phyloP scores from a whole-genome alignment of 1,140 invertebrate genomes.

The Drosophila nigrodunni region DNA sequence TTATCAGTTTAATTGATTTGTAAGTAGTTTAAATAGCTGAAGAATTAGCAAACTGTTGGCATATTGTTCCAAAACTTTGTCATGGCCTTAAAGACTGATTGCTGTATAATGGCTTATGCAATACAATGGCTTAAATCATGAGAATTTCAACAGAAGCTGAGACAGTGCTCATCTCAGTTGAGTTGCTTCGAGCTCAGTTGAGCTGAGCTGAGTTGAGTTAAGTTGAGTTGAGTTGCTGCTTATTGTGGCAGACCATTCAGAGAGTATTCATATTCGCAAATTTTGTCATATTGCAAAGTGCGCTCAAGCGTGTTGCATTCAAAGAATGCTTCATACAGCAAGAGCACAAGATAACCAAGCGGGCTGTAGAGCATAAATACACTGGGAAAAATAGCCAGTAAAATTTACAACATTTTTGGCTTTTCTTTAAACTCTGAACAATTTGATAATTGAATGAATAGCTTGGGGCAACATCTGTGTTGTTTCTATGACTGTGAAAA shows the following conservation, averaged over 20 bases:
- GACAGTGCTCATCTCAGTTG: slow-evolving; percentile 16
- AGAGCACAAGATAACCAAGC: not conserved
- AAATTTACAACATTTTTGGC: too few relatives aligned
- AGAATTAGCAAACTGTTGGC: not conserved
- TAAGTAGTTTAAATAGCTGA: slow-evolving; percentile 1
- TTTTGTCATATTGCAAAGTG: slow-evolving; percentile 71
- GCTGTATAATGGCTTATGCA: not conserved
- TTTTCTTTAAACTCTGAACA: too few relatives aligned
- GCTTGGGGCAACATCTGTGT: too few relatives aligned
- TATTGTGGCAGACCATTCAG: slow-evolving; percentile 3
- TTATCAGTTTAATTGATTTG: not conserved
- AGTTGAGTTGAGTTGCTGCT: slow-evolving; percentile 2
- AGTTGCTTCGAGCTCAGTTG: slow-evolving; percentile 10
- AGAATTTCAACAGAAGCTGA: not conserved
- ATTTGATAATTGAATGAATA: too few relatives aligned
- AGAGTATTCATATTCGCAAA: slow-evolving; percentile 38
- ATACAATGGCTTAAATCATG: slow-evolving; percentile 11
- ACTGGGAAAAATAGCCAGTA: too few relatives aligned
- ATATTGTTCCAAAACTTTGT: not conserved
- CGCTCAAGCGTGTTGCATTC: slow-evolving; percentile 66
- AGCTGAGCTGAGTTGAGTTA: slow-evolving; percentile 12
- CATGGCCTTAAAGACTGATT: not conserved
- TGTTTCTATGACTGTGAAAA: too few relatives aligned
- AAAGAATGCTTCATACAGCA: slow-evolving; percentile 24
- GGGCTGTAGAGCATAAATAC: too few relatives aligned